Base-by-base conservation (phyloP, 2,888 invertebrate genomes). In the Sicus ferrugineus region DNA sequence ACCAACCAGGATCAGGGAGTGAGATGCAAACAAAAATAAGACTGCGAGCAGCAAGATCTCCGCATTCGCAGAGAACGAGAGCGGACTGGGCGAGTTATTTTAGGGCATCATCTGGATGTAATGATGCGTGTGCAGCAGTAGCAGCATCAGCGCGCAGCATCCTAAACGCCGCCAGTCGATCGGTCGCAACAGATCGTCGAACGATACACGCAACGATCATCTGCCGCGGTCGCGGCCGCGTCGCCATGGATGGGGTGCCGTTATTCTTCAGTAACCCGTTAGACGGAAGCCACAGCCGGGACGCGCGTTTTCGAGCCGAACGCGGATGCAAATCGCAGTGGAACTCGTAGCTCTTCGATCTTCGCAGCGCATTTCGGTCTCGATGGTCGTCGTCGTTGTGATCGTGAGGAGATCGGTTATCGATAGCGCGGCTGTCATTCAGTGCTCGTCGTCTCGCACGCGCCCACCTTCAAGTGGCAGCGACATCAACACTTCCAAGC, bases 221-320 rank as follows among this genome's bases (percentile, higher is more conserved):
- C 31, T 34, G 28, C 31, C n/a, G 42, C 63, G 48, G 54, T 42
- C 52, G 54, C 59, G 67, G 48, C 67, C 56, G 38, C 38, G 71
- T 70, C 31, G 48, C 56, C 31, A 23, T 66, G 58, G 3, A 38
- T 64, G 65, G 52, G 48, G 34, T 67, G 73, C 72, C 71, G 74
- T 75, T 75, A 76, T 73, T 75, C 75, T 69, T 38, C 34, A 72
- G 48, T 68, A 75, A 75, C 73, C 73, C 74, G 70, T 75, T 75
- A 73, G 67, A 66, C 69, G 62, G 73, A 64, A 48, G 23, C 65
- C 46, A 73, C 54, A 66, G 5, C 61, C 5, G 14, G 21, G 16
- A 58, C 16, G 21, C 34, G 50, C 50, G 21, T 7, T 46, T 3
- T n/a, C 56, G 62, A 26, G 68, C 56, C 58, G 66, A 46, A 66